Evolutionary conservation across 2,797 vertebrate genomes (phyloP).

Genomic region (Sebastes itinus): DNA sequence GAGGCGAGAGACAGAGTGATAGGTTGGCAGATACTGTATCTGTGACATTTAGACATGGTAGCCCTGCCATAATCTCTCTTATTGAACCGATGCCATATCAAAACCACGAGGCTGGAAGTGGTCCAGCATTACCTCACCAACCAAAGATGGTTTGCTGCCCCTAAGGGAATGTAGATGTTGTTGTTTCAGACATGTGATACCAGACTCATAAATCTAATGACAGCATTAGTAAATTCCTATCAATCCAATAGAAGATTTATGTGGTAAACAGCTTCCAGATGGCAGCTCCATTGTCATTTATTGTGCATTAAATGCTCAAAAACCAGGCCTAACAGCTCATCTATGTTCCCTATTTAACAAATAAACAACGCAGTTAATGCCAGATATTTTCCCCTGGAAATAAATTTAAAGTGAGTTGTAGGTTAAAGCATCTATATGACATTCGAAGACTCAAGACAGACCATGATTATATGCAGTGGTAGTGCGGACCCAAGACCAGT

Average conservation of each 20-base stretch:
- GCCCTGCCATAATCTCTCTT: conserved; percentile 21
- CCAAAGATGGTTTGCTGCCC: background rate
- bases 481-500: background rate
- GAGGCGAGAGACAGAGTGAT: conserved; percentile 33
- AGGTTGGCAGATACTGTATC: conserved; percentile 51
- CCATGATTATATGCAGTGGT: background rate
- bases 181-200: background rate
- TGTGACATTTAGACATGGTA: conserved; percentile 58
- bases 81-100: conserved; percentile 30
- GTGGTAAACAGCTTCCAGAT: background rate
- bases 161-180: background rate
- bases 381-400: background rate
- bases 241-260: background rate
- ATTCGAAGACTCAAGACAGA: background rate
- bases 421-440: background rate
- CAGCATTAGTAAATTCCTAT: background rate
- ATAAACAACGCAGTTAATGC: background rate
- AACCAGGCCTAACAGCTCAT: background rate
- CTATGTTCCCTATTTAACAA: background rate
- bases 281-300: background rate
- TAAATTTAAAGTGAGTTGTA: background rate
- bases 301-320: background rate
- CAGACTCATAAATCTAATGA: background rate
- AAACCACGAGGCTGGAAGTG: conserved; percentile 1
- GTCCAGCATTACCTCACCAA: conserved; percentile 37